These are phyloP conservation scores for Haliclona indistincta DNA, from an alignment of 37 sponge, comb jelly and placozoan genomes.

Conservation along the genomic window DNA sequence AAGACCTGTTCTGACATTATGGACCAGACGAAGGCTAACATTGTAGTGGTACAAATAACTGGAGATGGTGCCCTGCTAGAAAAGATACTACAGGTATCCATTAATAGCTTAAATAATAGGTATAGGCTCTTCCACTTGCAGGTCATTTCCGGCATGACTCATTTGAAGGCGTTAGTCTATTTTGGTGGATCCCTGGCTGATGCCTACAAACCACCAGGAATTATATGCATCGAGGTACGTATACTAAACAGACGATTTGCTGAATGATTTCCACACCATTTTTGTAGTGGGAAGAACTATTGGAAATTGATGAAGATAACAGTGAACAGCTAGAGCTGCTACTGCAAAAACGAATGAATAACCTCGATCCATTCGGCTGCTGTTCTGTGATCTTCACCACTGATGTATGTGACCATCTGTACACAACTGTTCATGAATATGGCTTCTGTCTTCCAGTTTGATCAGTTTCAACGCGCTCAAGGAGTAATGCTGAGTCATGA, in stretches of 20 bases:
- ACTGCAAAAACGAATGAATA: conserved; percentile 38
- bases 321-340: conserved; percentile 28
- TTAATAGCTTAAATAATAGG: background rate
- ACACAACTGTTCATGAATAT: background rate
- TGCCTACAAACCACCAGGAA: too few relatives aligned
- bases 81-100: conserved; percentile 68
- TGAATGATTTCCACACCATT: background rate
- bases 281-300: conserved; percentile 60
- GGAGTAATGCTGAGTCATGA: conserved; percentile 97
- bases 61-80: conserved; percentile 70
- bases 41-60: conserved; percentile 82
- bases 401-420: conserved; percentile 4
- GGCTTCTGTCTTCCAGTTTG: conserved; percentile 59
- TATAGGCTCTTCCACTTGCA: background rate
- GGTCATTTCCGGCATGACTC: conserved; percentile 62
- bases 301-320: conserved; percentile 30
- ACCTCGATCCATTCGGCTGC: conserved; percentile 58
- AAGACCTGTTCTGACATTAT: conserved; percentile 63
- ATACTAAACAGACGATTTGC: background rate
- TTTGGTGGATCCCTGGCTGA: conserved; percentile 68
- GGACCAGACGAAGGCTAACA: conserved; percentile 64
- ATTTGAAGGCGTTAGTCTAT: conserved; percentile 82
- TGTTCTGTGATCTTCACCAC: conserved; percentile 86
- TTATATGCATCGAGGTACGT: conserved; percentile 73
- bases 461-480: conserved; percentile 86